These are phyloP conservation scores for Bursaphelenchus mucronatus DNA, from an alignment of 1,140 invertebrate genomes.

Conservation along the genomic window DNA sequence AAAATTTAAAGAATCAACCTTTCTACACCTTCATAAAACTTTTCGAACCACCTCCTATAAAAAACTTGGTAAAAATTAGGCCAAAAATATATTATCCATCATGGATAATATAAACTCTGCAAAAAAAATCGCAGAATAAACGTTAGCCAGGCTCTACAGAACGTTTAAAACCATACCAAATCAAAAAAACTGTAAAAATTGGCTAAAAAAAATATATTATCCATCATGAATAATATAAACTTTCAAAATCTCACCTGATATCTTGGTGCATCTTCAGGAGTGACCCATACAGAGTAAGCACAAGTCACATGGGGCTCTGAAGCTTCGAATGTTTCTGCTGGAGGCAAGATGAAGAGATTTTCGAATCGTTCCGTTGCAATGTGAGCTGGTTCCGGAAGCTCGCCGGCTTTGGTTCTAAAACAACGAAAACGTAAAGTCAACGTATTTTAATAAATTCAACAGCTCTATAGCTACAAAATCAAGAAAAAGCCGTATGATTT, in stretches of 20 bases:
- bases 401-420: background rate
- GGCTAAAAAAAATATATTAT: background rate
- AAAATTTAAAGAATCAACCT: background rate
- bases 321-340: background rate
- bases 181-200: background rate
- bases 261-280: background rate
- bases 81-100: too few relatives aligned
- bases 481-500: too few relatives aligned
- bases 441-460: too few relatives aligned
- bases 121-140: too few relatives aligned
- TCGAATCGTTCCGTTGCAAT: background rate
- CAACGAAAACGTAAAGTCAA: too few relatives aligned
- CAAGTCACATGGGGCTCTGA: background rate
- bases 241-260: constrained; percentile 3
- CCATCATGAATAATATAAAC: constrained; percentile 10
- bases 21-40: too few relatives aligned
- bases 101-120: too few relatives aligned
- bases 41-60: too few relatives aligned
- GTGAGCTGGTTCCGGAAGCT: background rate
- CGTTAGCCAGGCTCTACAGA: too few relatives aligned
- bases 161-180: too few relatives aligned
- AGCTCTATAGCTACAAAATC: too few relatives aligned
- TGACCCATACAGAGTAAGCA: background rate
- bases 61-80: too few relatives aligned
- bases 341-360: constrained; percentile 5